Evolutionary conservation across 2,888 invertebrate species (phyloP).

Genomic region (Troides helena): DNA sequence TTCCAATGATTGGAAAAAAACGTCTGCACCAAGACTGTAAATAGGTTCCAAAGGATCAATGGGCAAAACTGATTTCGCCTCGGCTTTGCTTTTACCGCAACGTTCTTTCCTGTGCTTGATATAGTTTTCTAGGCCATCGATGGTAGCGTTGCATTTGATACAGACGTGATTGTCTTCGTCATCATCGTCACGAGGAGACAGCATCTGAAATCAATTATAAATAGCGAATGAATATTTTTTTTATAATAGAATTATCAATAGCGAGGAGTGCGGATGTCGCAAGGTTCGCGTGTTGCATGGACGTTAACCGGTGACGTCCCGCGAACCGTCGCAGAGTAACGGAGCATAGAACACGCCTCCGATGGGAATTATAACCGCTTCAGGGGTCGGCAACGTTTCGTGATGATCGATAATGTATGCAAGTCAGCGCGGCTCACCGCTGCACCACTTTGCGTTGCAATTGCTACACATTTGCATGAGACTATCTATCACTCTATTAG

Average conservation of each 20-base stretch:
- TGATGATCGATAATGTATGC: slow-evolving; percentile 61
- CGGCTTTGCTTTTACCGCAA: slow-evolving; percentile 76
- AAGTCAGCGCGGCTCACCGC: slow-evolving; percentile 49
- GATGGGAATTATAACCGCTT: slow-evolving; percentile 55
- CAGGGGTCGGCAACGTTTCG: slow-evolving; percentile 43
- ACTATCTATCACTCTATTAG: slow-evolving; percentile 54
- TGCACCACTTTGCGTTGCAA: slow-evolving; percentile 50
- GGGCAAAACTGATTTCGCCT: slow-evolving; percentile 53
- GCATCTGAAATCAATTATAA: slow-evolving; percentile 65
- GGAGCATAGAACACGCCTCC: slow-evolving; percentile 57
- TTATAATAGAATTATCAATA: slow-evolving; percentile 42
- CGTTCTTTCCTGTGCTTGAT: slow-evolving; percentile 88
- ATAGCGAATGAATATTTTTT: slow-evolving; percentile 21
- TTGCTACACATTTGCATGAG: slow-evolving; percentile 52
- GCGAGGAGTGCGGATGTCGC: slow-evolving; percentile 46
- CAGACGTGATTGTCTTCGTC: slow-evolving; percentile 93
- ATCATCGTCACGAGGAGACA: slow-evolving; percentile 80
- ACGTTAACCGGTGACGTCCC: slow-evolving; percentile 64
- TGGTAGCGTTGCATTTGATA: slow-evolving; percentile 90
- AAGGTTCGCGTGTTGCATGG: slow-evolving; percentile 58
- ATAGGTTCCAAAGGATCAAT: slow-evolving; percentile 67
- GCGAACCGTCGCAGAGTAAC: slow-evolving; percentile 52
- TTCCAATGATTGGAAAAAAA: slow-evolving; percentile 92
- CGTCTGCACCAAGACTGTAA: slow-evolving; percentile 87
- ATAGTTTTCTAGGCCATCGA: slow-evolving; percentile 92